These are phyloP conservation scores for Luidia sarsii DNA, from an alignment of 53 echinoderm and acorn worm species.

Conservation along the genomic window DNA sequence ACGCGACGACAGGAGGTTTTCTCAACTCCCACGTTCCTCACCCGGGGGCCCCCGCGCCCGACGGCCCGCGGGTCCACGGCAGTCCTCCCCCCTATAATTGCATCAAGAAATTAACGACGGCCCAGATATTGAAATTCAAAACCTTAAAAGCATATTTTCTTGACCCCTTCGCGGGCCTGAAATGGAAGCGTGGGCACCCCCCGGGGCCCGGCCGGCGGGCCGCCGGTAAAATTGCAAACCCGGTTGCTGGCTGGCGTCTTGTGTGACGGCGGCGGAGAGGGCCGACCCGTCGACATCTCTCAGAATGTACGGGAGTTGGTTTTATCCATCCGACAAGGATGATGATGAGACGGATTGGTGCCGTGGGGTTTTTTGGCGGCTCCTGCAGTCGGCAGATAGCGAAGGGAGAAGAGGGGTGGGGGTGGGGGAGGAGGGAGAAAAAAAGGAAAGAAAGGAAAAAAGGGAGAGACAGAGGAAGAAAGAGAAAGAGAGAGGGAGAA, in stretches of 20 bases:
- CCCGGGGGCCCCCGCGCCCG: slow-evolving; percentile 56
- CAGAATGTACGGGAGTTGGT: slow-evolving; percentile 11
- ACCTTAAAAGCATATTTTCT: slow-evolving; percentile 91
- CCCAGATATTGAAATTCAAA: slow-evolving; percentile 80
- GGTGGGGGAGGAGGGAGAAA: too few species aligned
- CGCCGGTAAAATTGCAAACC: slow-evolving; percentile 59
- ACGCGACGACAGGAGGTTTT: slow-evolving; percentile 59
- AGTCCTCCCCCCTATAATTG: slow-evolving; percentile 71
- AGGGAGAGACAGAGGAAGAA: too few species aligned
- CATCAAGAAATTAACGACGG: slow-evolving; percentile 81
- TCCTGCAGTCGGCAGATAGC: slow-evolving; percentile 17
- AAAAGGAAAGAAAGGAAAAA: too few species aligned
- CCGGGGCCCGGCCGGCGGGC: slow-evolving; percentile 25
- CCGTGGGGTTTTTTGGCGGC: slow-evolving; percentile 46
- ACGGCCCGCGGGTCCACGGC: slow-evolving; percentile 41
- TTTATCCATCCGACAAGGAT: slow-evolving; percentile 48
- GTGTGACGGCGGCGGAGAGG: neutral
- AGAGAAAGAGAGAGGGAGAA: too few species aligned
- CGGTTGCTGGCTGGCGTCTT: slow-evolving; percentile 56
- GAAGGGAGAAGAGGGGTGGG: too few species aligned
- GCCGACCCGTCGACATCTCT: slow-evolving; percentile 11
- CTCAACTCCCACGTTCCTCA: slow-evolving; percentile 67
- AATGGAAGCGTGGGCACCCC: slow-evolving; percentile 72
- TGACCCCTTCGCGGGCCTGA: slow-evolving; percentile 66
- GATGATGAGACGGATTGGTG: slow-evolving; percentile 33